Conservation (phyloP, 2,113 vertebrate species). For the Reinhardtius hippoglossoides region DNA sequence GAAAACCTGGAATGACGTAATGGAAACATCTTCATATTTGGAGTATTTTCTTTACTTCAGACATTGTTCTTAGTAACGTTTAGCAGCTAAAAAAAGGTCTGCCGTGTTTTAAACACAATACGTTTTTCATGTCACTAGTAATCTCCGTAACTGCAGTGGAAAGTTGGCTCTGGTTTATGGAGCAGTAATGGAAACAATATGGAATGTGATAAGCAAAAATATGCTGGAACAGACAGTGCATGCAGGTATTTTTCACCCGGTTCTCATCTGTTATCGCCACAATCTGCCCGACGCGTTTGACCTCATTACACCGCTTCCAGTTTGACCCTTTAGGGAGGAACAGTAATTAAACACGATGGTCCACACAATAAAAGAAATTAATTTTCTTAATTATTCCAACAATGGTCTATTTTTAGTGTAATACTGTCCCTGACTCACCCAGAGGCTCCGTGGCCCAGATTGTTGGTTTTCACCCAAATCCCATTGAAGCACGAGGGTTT, state of each 20-base stretch:
- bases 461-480: constrained; percentile 74
- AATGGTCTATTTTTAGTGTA: constrained; percentile 54
- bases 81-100: neutral
- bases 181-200: constrained; percentile 40
- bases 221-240: constrained; percentile 25
- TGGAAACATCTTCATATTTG: neutral
- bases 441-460: constrained; percentile 62
- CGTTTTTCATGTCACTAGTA: constrained; percentile 5
- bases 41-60: constrained; percentile 1
- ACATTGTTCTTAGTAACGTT: neutral
- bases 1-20: neutral
- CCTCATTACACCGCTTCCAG: constrained; percentile 39
- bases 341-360: constrained; percentile 63
- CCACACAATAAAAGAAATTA: constrained; percentile 50
- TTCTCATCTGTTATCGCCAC: constrained; percentile 25
- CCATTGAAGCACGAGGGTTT: constrained; percentile 44
- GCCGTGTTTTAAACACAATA: neutral
- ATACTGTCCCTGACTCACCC: constrained; percentile 54
- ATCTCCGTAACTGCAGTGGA: constrained; percentile 36
- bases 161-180: constrained; percentile 40
- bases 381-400: constrained; percentile 69
- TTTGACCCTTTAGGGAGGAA: constrained; percentile 33
- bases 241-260: constrained; percentile 35
- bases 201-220: constrained; percentile 41
- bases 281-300: neutral